phyloP scores from a whole-genome alignment of 2,888 invertebrate genomes.

The Cataglyphis cursor region DNA sequence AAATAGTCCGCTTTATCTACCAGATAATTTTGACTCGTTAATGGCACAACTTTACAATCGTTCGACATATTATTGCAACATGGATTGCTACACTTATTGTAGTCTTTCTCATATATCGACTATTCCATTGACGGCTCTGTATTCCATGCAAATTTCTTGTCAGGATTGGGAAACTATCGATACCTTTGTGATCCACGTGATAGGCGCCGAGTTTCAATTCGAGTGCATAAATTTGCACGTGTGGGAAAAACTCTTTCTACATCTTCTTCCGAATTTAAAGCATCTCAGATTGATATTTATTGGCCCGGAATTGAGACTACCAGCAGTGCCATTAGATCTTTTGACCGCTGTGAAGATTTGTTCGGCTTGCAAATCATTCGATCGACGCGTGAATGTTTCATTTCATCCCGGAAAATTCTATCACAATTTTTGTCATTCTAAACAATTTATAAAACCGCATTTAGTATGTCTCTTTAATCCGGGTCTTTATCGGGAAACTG shows the following conservation, averaged over 20 bases:
- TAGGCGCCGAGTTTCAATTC: constrained; percentile 91
- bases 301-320: constrained; percentile 89
- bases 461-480: constrained; percentile 91
- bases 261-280: constrained; percentile 89
- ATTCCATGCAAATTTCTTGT: constrained; percentile 87
- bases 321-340: constrained; percentile 88
- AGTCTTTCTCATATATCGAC: constrained; percentile 90
- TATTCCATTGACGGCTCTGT: constrained; percentile 90
- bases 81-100: constrained; percentile 89
- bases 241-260: constrained; percentile 92
- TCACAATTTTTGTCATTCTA: constrained; percentile 81
- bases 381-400: constrained; percentile 74
- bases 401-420: constrained; percentile 83
- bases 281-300: constrained; percentile 89
- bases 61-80: constrained; percentile 86
- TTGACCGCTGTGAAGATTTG: constrained; percentile 87
- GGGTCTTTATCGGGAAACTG: constrained; percentile 90
- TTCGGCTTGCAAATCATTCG: constrained; percentile 71
- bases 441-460: constrained; percentile 78
- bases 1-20: constrained; percentile 73
- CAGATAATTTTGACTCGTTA: constrained; percentile 87
- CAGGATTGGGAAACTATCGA: constrained; percentile 71
- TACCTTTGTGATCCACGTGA: constrained; percentile 87
- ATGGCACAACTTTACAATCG: constrained; percentile 87
- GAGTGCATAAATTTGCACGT: constrained; percentile 90